Conservation (phyloP, 2,113 vertebrate species). For the Coptodon bakossiorum region DNA sequence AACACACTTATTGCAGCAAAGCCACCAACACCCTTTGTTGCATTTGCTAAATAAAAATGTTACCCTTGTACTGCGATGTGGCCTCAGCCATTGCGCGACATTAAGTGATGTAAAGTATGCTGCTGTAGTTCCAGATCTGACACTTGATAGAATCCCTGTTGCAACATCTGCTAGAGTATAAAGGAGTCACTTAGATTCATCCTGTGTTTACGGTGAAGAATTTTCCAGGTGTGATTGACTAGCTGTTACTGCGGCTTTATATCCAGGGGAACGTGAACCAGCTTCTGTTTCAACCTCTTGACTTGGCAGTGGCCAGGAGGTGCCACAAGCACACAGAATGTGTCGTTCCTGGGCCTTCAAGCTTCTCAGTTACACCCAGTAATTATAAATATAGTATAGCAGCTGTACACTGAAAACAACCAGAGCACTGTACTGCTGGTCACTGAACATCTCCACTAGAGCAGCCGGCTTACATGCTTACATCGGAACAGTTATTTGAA, state of each 20-base stretch:
- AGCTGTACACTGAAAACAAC: not conserved
- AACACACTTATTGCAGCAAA: not conserved
- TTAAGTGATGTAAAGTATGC: not conserved
- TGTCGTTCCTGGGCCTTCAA: not conserved
- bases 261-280: slow-evolving; percentile 11
- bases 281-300: slow-evolving; percentile 10
- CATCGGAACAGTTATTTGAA: not conserved
- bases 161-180: not conserved
- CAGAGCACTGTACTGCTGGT: not conserved
- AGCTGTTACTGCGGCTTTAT: not conserved
- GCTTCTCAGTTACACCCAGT: slow-evolving; percentile 40
- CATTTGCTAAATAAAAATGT: slow-evolving; percentile 10
- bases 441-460: not conserved
- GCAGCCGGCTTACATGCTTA: not conserved
- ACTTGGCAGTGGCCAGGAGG: slow-evolving; percentile 1
- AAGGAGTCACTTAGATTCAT: not conserved
- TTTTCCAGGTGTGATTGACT: slow-evolving; percentile 8
- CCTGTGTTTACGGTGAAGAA: not conserved
- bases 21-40: not conserved
- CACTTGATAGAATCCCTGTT: not conserved
- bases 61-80: not conserved
- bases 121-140: not conserved
- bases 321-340: slow-evolving; percentile 13
- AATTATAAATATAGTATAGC: slow-evolving; percentile 30
- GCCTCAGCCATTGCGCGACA: not conserved